Percentiles rank a stretch among this genome's conserved stretches.
Conservation (phyloP, 2,113 vertebrate species). For the Percopsis transmontana region DNA sequence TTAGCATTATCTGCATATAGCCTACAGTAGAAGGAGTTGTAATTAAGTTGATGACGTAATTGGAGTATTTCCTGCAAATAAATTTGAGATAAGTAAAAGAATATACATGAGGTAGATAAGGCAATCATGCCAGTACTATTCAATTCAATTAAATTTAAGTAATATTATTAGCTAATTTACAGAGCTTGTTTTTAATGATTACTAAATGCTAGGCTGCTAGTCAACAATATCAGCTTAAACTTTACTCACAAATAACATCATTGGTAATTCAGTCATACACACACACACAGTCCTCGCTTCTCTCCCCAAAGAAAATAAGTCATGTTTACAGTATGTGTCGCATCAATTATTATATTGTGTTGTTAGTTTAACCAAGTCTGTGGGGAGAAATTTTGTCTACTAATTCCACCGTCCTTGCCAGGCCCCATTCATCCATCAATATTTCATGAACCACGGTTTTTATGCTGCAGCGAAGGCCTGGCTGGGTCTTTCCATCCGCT, state of each 20-base stretch:
- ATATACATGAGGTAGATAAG: neutral
- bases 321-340: slow-evolving; percentile 58
- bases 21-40: too few relatives aligned
- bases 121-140: slow-evolving; percentile 23
- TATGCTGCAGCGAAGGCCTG: slow-evolving; percentile 57
- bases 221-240: too few relatives aligned
- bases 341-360: slow-evolving; percentile 67
- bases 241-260: too few relatives aligned
- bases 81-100: slow-evolving; percentile 13
- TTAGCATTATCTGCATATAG: slow-evolving; percentile 20
- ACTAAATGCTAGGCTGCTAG: too few relatives aligned
- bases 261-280: neutral
- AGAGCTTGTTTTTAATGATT: too few relatives aligned
- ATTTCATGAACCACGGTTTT: slow-evolving; percentile 68
- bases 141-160: slow-evolving; percentile 11
- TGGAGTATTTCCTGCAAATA: neutral
- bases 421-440: slow-evolving; percentile 69
- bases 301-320: slow-evolving; percentile 52
- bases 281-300: slow-evolving; percentile 1
- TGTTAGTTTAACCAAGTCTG: slow-evolving; percentile 47
- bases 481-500: slow-evolving; percentile 27
- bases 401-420: slow-evolving; percentile 62
- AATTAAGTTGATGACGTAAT: neutral
- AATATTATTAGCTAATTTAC: too few relatives aligned
- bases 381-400: slow-evolving; percentile 59